Evolutionary conservation across 2,113 vertebrate species (phyloP), one percentile per base, ranked within the genome.

Genomic region (Gobius niger): DNA sequence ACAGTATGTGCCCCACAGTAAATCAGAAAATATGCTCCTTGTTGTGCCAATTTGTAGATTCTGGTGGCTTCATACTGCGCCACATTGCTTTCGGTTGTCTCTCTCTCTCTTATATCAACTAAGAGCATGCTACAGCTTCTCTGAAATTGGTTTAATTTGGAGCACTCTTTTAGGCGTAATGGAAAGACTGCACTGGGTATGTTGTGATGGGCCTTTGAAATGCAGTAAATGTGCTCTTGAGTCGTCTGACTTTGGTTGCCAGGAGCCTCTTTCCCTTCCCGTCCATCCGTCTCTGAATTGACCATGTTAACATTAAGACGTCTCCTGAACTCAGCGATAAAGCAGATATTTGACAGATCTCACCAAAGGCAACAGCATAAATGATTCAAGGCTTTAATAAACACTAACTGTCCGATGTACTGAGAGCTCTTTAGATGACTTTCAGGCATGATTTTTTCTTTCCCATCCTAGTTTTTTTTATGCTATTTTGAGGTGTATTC

Each of bases 81-180:
- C 2, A 54, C 70, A 59, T 68, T 69, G 76, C 75, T 82, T 78
- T 60, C 59, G 79, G 83, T 76, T 74, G 59, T 70, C 67, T 52
- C 74, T 75, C 65, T 56, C 77, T 76, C 79, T 77, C 76, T 75
- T 69, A 72, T 83, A 68, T 82, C 24, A 72, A 69, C 60, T 82
- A 66, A 81, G 81, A 79, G 79, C 68, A 73, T 82, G 88, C 80
- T 70, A 84, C 70, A 65, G 63, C 73, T 65, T 60, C 70, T 88
- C 82, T 87, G 88, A 90, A 89, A 87, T 88, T 72, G 76, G 68
- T 75, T 51, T 88, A 82, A 90, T 91, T 89, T 87, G 78, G 59
- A 78, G 76, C 73, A 76, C 77, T 78, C 73, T 81, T 83, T 87
- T 68, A 76, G 67, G 42, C 19, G 61, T 85, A 86, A 87, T 79